Conservation (phyloP, 1,140 invertebrate species). For the Drosophila santomea region DNA sequence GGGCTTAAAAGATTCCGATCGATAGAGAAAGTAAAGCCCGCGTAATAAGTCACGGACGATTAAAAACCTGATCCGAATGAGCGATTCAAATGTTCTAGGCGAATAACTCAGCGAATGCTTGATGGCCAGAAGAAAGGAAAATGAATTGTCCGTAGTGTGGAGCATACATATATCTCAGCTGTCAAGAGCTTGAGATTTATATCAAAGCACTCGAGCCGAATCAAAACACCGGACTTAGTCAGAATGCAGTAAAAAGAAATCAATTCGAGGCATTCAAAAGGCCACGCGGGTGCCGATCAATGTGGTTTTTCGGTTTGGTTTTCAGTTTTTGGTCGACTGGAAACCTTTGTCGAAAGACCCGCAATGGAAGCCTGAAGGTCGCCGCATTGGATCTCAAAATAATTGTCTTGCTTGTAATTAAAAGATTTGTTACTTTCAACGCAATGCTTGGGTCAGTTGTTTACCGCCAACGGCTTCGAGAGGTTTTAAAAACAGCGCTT, state of each 20-base stretch:
- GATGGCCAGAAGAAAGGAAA: constrained; percentile 22
- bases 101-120: constrained; percentile 15
- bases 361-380: constrained; percentile 68
- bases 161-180: constrained; percentile 38
- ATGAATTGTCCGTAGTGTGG: constrained; percentile 7
- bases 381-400: constrained; percentile 66
- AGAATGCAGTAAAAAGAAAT: constrained; percentile 43
- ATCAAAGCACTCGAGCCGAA: constrained; percentile 20
- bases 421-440: constrained; percentile 75
- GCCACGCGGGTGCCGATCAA: constrained; percentile 33
- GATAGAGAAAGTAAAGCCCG: constrained; percentile 58
- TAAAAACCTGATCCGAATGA: constrained; percentile 23
- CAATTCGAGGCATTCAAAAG: constrained; percentile 36
- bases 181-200: constrained; percentile 29
- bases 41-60: constrained; percentile 1
- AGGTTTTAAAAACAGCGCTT: constrained; percentile 53
- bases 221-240: constrained; percentile 16
- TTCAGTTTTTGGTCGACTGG: constrained; percentile 19
- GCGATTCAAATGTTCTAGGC: constrained; percentile 27
- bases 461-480: constrained; percentile 10
- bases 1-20: constrained; percentile 58
- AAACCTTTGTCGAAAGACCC: constrained; percentile 29
- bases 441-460: constrained; percentile 48
- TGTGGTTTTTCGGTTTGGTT: constrained; percentile 23
- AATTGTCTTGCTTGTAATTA: constrained; percentile 75